phyloP scores from a whole-genome alignment of 2,888 invertebrate species.

The Drosophila mulleri region DNA sequence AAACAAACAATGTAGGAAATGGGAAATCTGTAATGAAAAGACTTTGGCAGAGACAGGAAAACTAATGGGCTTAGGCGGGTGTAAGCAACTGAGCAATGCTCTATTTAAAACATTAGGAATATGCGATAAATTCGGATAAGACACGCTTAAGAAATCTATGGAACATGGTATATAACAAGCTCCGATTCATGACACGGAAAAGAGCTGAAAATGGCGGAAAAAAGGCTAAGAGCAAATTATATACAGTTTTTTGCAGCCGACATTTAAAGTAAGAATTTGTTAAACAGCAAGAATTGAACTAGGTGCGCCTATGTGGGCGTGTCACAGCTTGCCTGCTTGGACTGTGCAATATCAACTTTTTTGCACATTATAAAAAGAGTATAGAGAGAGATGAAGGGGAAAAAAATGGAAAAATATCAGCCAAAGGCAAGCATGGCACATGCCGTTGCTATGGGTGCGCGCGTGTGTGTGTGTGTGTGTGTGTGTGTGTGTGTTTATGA shows the following conservation, averaged over 20 bases:
- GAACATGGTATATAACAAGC: too few relatives aligned
- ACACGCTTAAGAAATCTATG: too few relatives aligned
- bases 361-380: conserved; percentile 7
- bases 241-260: too few relatives aligned
- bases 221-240: neutral
- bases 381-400: conserved; percentile 6
- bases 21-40: neutral
- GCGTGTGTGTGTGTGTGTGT: neutral
- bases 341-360: neutral
- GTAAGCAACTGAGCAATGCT: neutral
- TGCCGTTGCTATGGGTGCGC: conserved; percentile 22
- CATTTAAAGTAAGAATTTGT: too few relatives aligned
- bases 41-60: too few relatives aligned
- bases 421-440: conserved; percentile 46
- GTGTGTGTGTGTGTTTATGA: conserved; percentile 3
- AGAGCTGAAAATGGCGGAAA: neutral
- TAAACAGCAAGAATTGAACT: too few relatives aligned
- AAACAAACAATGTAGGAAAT: neutral
- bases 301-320: neutral
- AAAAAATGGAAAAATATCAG: conserved; percentile 39
- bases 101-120: neutral
- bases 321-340: neutral
- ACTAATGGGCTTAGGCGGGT: neutral
- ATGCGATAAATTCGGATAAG: neutral
- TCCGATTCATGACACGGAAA: too few relatives aligned